Evolutionary conservation across 1,140 invertebrate species (phyloP).

Genomic region (Lutraria rhynchaena): DNA sequence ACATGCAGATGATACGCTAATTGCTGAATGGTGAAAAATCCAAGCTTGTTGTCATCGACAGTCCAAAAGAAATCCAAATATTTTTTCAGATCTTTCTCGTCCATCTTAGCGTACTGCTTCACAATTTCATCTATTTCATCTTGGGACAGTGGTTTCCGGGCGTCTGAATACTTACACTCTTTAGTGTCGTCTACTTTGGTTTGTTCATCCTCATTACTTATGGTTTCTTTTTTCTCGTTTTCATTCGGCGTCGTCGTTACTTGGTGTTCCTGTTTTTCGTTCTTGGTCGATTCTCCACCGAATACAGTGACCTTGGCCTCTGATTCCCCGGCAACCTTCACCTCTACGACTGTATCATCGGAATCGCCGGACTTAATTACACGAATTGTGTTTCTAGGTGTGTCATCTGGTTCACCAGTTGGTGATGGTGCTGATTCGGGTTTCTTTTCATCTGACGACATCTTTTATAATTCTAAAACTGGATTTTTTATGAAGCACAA

Average conservation of each 20-base stretch:
- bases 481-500: too few species aligned
- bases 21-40: slow-evolving; percentile 30
- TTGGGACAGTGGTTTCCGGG: slow-evolving; percentile 1
- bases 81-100: slow-evolving; percentile 22
- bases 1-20: neutral
- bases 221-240: neutral
- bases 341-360: slow-evolving; percentile 17
- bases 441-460: slow-evolving; percentile 1
- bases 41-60: slow-evolving; percentile 11
- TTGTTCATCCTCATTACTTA: neutral
- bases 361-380: slow-evolving; percentile 8
- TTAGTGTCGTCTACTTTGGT: neutral
- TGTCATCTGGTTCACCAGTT: slow-evolving; percentile 1
- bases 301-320: slow-evolving; percentile 12
- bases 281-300: neutral
- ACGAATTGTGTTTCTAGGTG: slow-evolving; percentile 16
- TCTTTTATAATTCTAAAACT: neutral
- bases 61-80: slow-evolving; percentile 43
- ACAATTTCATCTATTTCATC: slow-evolving; percentile 49
- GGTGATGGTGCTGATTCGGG: slow-evolving; percentile 13
- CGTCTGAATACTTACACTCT: neutral
- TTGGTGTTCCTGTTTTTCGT: neutral
- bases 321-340: slow-evolving; percentile 17
- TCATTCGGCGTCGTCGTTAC: neutral
- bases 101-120: neutral